Conservation (phyloP, 1,140 invertebrate genomes). For the Venustaconcha ellipsiformis region DNA sequence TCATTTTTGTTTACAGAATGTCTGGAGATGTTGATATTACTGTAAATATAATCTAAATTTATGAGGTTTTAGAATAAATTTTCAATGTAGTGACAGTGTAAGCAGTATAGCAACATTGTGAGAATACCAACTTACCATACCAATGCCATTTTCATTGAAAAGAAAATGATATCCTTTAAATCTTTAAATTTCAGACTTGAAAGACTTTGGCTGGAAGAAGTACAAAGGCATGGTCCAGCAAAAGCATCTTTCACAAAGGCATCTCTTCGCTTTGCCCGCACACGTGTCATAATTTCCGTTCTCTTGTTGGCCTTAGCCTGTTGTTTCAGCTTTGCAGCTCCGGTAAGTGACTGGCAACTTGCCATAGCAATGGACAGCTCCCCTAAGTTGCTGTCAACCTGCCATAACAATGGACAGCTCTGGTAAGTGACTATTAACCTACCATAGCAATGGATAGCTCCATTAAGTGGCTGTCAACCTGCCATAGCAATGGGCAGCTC, state of each 20-base stretch:
- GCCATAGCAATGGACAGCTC: conserved; percentile 64
- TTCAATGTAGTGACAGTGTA: neutral
- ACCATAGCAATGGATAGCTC: conserved; percentile 64
- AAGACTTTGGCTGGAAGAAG: conserved; percentile 65
- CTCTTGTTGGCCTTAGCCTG: conserved; percentile 40
- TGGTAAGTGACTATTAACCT: conserved; percentile 68
- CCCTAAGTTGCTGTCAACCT: conserved; percentile 69
- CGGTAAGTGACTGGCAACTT: conserved; percentile 69
- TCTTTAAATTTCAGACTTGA: conserved; percentile 57
- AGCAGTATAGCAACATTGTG: neutral
- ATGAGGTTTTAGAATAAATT: neutral
- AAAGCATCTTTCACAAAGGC: conserved; percentile 70
- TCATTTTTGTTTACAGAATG: no score
- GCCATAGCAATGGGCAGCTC: conserved; percentile 64
- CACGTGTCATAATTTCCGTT: conserved; percentile 71
- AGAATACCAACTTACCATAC: no score
- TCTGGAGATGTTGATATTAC: no score
- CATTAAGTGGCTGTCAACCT: conserved; percentile 69
- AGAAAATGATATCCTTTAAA: neutral
- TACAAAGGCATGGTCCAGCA: conserved; percentile 53
- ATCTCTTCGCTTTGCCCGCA: conserved; percentile 74
- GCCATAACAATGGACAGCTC: conserved; percentile 64
- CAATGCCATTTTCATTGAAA: neutral
- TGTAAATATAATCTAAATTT: neutral
- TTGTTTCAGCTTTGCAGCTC: conserved; percentile 74